Base-by-base conservation (phyloP, 1,140 invertebrate genomes). In the Leptopilina boulardi region DNA sequence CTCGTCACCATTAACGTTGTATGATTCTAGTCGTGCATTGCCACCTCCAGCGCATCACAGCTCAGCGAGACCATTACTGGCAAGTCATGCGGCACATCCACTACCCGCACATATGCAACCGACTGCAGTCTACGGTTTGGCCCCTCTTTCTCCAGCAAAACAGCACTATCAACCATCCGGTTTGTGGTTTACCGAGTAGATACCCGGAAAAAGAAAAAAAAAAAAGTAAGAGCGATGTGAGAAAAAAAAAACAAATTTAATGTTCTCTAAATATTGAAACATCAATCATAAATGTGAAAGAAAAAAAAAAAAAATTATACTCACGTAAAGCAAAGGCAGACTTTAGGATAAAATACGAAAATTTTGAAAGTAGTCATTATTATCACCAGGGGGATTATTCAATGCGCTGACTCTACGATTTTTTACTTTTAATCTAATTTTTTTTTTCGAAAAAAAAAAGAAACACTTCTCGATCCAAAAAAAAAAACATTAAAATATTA, bases 11-110 rank as follows among this genome's bases (percentile, higher is more conserved):
- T 86, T 91, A 88, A 90, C 92, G 85, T 89, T 91, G 80, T 91
- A 91, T 88, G 89, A 91, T 87, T 93, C 91, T 88, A 95, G 93
- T 88, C 93, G 95, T 79, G 95, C 94, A 59, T 93, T 95, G 79
- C 95, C 96, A 75, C 96, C 96, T 11, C 96, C 96, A 77, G 96
- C 96, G 42, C 96, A 97, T 90, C 96, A 97, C 90, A 94, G 95
- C 84, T 96, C 94, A 84, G 95, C 95, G 78, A 92, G 96, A 82
- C 95, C 96, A 80, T 94, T 97, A 73, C 89, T 96, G 81, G 93
- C 95, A n/a, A 93, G 93, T 72, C 93, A 94, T 87, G 92, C 95
- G 73, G 92, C 93, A 74, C 96, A 97, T 87, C 96, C 96, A 73
- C 90, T 97, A 83, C 96, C 96, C 76, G 96, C 96, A 9, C 96